These are phyloP conservation scores for Rallus limicola DNA, from an alignment of 2,113 vertebrate species.

Conservation along the genomic window DNA sequence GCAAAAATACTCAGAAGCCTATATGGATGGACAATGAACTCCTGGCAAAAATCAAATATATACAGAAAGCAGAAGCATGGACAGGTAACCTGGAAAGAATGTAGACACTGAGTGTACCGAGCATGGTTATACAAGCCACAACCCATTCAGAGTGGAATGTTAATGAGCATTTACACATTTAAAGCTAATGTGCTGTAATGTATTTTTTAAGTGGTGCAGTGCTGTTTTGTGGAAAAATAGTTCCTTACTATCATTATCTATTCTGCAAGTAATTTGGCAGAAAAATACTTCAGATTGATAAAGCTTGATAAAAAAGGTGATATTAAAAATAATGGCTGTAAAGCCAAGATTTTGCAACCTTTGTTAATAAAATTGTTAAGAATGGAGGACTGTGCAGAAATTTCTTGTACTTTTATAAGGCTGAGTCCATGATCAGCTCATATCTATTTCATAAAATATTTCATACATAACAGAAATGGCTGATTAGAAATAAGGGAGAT, in stretches of 20 bases:
- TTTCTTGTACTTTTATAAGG: not conserved
- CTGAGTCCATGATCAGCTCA: not conserved
- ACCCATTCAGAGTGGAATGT: not conserved
- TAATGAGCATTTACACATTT: not conserved
- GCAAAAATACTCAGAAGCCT: not conserved
- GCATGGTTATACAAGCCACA: not conserved
- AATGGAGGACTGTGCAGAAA: not conserved
- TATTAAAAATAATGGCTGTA: not conserved
- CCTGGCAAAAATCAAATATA: not conserved
- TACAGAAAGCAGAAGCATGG: not conserved
- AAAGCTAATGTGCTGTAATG: not conserved
- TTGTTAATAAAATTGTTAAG: not conserved
- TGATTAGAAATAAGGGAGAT: not conserved
- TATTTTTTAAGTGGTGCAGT: not conserved
- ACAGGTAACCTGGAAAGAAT: not conserved
- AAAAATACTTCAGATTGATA: not conserved
- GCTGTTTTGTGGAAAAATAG: not conserved
- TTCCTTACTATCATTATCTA: not conserved
- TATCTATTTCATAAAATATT: not conserved
- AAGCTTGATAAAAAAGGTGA: not conserved
- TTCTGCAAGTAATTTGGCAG: not conserved
- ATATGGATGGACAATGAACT: not conserved
- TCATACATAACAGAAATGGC: not conserved
- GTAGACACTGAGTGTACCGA: not conserved
- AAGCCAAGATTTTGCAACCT: not conserved